A percentile compares a stretch with the other conserved stretches of the same genome.
phyloP scores from a whole-genome alignment of 2,888 invertebrate genomes.

The Cecidostiba fungosa region DNA sequence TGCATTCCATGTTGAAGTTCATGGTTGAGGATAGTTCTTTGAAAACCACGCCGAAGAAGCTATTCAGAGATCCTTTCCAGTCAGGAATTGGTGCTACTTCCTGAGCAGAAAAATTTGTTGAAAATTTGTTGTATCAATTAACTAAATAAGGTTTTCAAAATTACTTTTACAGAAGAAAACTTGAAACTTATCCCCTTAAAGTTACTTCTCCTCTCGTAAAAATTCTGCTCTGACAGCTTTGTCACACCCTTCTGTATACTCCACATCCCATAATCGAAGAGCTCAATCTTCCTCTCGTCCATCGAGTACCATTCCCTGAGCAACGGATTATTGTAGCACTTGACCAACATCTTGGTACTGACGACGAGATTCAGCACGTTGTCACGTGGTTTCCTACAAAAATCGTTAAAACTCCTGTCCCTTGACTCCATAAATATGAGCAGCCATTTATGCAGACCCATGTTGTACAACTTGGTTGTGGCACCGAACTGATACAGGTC shows the following conservation, averaged over 20 bases:
- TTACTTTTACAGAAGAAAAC: conserved; percentile 62
- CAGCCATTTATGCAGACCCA: conserved; percentile 70
- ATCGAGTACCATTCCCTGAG: conserved; percentile 69
- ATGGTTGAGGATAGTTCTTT: conserved; percentile 36
- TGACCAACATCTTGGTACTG: conserved; percentile 68
- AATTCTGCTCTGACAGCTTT: neutral
- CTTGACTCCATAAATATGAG: conserved; percentile 67
- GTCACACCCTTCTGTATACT: conserved; percentile 35
- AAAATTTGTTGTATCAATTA: neutral
- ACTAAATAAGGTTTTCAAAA: neutral
- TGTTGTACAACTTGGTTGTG: conserved; percentile 62
- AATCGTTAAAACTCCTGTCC: neutral
- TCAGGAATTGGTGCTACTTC: neutral
- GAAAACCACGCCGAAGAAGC: conserved; percentile 42
- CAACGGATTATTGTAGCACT: conserved; percentile 59
- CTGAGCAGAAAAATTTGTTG: neutral
- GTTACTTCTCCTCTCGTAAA: conserved; percentile 66
- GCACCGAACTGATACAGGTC: conserved; percentile 64
- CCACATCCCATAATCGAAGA: conserved; percentile 60
- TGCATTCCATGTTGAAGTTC: conserved; percentile 48
- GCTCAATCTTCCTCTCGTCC: neutral
- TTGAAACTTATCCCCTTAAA: conserved; percentile 65
- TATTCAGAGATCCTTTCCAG: neutral
- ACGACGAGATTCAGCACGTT: conserved; percentile 68
- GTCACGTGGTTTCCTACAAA: conserved; percentile 59